Percentiles rank a stretch among this genome's conserved stretches.
Conservation (phyloP, 2,797 vertebrate genomes). For the Catostomus latipinnis region DNA sequence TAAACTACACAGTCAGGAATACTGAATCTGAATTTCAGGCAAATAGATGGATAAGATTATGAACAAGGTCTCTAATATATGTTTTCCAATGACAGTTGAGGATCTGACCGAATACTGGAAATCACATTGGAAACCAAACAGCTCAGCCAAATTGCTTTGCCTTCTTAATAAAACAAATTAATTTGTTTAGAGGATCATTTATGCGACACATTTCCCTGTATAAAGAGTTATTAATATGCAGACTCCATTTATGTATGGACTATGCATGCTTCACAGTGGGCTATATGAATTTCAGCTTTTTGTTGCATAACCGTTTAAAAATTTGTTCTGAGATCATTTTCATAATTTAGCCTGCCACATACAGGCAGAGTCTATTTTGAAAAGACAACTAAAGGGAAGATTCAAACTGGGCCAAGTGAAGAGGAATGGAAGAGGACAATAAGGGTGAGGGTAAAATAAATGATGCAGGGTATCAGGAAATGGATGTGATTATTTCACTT, state of each 20-base stretch:
- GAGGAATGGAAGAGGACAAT: constrained; percentile 17
- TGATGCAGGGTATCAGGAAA: constrained; percentile 33
- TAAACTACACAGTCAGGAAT: too few species aligned
- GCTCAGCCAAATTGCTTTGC: constrained; percentile 38
- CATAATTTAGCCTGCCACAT: constrained; percentile 32
- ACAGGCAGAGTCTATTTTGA: constrained; percentile 31
- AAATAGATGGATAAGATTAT: constrained; percentile 25
- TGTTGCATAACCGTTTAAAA: constrained; percentile 58
- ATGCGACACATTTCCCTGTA: constrained; percentile 45
- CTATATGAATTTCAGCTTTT: constrained; percentile 40
- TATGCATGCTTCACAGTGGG: constrained; percentile 32
- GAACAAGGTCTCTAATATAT: constrained; percentile 12
- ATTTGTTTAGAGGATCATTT: constrained; percentile 61
- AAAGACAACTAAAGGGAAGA: constrained; percentile 22
- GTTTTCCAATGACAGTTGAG: constrained; percentile 20
- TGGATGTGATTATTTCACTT: constrained; percentile 54
- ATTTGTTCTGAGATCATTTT: constrained; percentile 54
- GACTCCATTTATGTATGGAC: constrained; percentile 24
- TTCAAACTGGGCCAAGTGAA: constrained; percentile 22
- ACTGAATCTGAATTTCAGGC: not conserved
- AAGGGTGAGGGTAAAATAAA: constrained; percentile 35
- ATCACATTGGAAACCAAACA: constrained; percentile 27
- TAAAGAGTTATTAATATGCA: constrained; percentile 62
- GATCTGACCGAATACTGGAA: constrained; percentile 39
- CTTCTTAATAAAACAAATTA: constrained; percentile 57